phyloP scores from a whole-genome alignment of 2,797 vertebrate genomes.

The Synanceia verrucosa region DNA sequence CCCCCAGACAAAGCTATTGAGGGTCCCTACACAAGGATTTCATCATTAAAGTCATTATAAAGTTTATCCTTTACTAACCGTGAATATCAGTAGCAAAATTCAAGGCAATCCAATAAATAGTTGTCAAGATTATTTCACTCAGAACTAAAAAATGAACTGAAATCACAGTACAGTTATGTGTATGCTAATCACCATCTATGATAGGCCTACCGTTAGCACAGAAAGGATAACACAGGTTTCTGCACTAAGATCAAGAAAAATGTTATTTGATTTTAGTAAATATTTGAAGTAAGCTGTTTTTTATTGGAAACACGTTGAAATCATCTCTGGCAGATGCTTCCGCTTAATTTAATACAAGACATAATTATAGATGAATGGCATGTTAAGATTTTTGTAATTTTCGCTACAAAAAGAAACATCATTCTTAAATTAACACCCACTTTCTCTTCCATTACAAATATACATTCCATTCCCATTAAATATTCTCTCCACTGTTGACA shows the following conservation, averaged over 20 bases:
- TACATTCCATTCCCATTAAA: not conserved
- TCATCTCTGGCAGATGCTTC: not conserved
- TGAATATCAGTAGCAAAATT: not conserved
- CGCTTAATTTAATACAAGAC: not conserved
- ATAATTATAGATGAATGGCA: not conserved
- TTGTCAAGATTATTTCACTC: not conserved
- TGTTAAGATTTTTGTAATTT: not conserved
- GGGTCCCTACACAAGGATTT: too few relatives aligned
- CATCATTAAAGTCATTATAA: not conserved
- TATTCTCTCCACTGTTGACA: not conserved
- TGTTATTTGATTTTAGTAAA: not conserved
- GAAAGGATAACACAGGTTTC: not conserved
- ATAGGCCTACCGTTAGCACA: too few relatives aligned
- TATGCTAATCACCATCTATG: too few relatives aligned
- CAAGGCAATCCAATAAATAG: not conserved
- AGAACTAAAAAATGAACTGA: not conserved
- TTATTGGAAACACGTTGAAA: conserved; percentile 14
- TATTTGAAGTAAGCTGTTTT: not conserved
- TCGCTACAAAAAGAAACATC: not conserved
- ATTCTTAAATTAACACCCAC: not conserved
- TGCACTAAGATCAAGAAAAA: not conserved
- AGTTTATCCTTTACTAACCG: not conserved
- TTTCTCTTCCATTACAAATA: not conserved
- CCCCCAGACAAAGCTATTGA: too few relatives aligned
- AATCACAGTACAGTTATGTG: too few relatives aligned